Evolutionary conservation across 2,888 invertebrate genomes (phyloP), one percentile per base, ranked within the genome.

Genomic region (Incurvaria masculella): DNA sequence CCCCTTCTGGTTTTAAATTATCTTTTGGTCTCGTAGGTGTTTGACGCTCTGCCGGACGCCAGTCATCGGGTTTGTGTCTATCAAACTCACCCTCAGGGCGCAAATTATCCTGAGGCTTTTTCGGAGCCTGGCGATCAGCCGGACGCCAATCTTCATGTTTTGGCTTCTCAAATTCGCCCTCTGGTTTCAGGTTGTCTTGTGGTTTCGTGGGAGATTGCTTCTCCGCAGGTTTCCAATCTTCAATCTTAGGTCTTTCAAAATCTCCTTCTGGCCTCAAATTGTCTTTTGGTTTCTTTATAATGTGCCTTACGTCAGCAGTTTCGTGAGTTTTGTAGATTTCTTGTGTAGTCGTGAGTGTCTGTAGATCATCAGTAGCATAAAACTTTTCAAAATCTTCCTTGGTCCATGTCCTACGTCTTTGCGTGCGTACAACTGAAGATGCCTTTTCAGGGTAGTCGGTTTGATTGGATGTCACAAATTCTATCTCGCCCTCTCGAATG

Each of bases 311-410:
- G 63, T 85, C 83, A 10, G 69, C 80, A 54, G 80, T 75, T 61
- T 85, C 82, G 53, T 81, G 84, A n/a, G 69, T 79, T 60, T 73
- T 82, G 58, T 82, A 87, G 52, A 85, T 81, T 53, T 88, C 85
- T 61, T 86, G 84, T n/a, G 80, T 78, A 10, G 88, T 88, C 0
- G 88, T 87, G 49, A 79, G 69, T 49, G 74, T 74, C 59, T 81
- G 78, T 45, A 74, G 65, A 46, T 79, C 70, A 55, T 82, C 74
- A 2, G 81, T 83, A 0, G 83, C 81, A 58, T 84, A 84, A 55
- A 87, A 84, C 61, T 86, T 87, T 53, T 88, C 86, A 18, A 84
- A 81, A 57, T 87, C 87, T 65, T 88, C 87, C 60, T 87, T 87
- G 0, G 86, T 86, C 83, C 86, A 87, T 1, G 87, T 86, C 44